Percentiles rank a stretch among this genome's conserved stretches.
These are phyloP conservation scores for Chymomyza caudatula DNA, from an alignment of 2,888 invertebrate genomes.

Conservation along the genomic window DNA sequence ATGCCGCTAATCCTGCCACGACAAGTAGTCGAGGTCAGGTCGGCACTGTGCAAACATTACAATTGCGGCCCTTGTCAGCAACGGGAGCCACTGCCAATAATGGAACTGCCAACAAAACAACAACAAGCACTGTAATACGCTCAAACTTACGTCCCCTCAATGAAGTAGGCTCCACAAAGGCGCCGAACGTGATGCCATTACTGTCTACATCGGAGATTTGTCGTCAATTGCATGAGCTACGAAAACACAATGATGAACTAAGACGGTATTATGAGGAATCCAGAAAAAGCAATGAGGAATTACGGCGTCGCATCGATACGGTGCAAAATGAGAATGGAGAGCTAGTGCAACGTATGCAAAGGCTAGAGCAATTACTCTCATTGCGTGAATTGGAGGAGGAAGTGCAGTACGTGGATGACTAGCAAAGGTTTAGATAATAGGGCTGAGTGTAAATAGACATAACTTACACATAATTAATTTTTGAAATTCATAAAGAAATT, in stretches of 20 bases:
- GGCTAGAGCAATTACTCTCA: slow-evolving; percentile 70
- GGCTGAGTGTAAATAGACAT: slow-evolving; percentile 44
- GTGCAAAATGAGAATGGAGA: slow-evolving; percentile 75
- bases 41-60: slow-evolving; percentile 63
- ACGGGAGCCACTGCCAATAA: slow-evolving; percentile 42
- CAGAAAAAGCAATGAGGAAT: slow-evolving; percentile 75
- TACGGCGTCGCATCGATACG: slow-evolving; percentile 69
- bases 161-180: slow-evolving; percentile 23
- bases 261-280: slow-evolving; percentile 71
- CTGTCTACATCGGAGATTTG: slow-evolving; percentile 75
- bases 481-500: slow-evolving; percentile 11
- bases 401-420: slow-evolving; percentile 52
- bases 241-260: slow-evolving; percentile 74
- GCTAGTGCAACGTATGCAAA: slow-evolving; percentile 71
- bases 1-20: slow-evolving; percentile 22
- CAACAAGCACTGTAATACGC: slow-evolving; percentile 20
- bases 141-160: slow-evolving; percentile 19
- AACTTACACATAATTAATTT: slow-evolving; percentile 25
- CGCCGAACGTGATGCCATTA: slow-evolving; percentile 65
- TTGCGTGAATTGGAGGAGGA: slow-evolving; percentile 51
- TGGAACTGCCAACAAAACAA: slow-evolving; percentile 41
- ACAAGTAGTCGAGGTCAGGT: slow-evolving; percentile 63
- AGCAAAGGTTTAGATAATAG: slow-evolving; percentile 29
- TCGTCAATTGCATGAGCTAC: slow-evolving; percentile 73
- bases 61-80: slow-evolving; percentile 45